Conservation (phyloP, 1,140 invertebrate species). For the Aphaenogaster floridana region DNA sequence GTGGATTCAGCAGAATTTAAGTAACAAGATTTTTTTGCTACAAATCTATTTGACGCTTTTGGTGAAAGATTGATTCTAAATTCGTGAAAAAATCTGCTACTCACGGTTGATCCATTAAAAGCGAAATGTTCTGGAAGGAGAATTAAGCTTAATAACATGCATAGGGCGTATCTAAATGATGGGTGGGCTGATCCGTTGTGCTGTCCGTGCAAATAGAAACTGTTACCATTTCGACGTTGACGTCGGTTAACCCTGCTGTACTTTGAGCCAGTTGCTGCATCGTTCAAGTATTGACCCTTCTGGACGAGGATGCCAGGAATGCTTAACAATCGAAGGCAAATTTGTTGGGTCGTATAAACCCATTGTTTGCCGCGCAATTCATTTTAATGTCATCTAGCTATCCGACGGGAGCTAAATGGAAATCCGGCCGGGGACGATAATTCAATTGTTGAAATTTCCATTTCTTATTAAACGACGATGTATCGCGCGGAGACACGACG, state of each 20-base stretch:
- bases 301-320: constrained; percentile 28
- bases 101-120: constrained; percentile 22
- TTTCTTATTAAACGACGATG: constrained; percentile 59
- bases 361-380: constrained; percentile 46
- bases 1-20: constrained; percentile 4
- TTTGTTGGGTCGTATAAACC: constrained; percentile 33
- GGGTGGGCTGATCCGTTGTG: constrained; percentile 16
- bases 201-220: constrained; percentile 41
- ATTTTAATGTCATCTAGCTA: constrained; percentile 53
- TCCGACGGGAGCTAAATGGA: constrained; percentile 37
- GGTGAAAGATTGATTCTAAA: neutral
- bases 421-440: constrained; percentile 21
- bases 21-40: neutral
- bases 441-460: constrained; percentile 55
- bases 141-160: constrained; percentile 30
- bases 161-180: constrained; percentile 19
- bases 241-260: constrained; percentile 41
- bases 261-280: constrained; percentile 29
- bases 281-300: constrained; percentile 56
- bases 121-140: neutral
- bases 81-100: neutral
- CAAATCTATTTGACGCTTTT: constrained; percentile 8
- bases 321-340: constrained; percentile 48
- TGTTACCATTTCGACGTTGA: constrained; percentile 55
- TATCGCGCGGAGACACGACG: constrained; percentile 15